Evolutionary conservation across 1,140 invertebrate species (phyloP).

Genomic region (Papilio dardanus): DNA sequence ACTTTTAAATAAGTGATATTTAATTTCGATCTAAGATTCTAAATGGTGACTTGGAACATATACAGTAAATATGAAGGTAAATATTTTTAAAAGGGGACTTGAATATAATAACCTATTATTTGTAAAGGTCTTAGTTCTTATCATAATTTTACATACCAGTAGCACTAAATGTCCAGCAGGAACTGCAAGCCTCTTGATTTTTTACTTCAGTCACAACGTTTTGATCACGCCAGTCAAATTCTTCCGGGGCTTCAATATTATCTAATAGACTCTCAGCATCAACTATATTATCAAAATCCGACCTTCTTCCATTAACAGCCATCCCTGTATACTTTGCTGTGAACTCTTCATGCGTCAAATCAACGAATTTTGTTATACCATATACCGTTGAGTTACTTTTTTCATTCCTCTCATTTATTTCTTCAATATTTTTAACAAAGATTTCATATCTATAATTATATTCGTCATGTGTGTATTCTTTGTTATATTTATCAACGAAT

Average conservation of each 20-base stretch:
- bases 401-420: neutral
- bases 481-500: neutral
- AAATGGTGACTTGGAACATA: too few relatives aligned
- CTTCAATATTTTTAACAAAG: conserved; percentile 9
- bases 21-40: too few relatives aligned
- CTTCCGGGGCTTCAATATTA: neutral
- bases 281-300: neutral
- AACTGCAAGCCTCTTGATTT: conserved; percentile 48
- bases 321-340: neutral
- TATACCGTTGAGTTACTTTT: neutral
- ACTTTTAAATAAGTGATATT: too few relatives aligned
- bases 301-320: neutral
- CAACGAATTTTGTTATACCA: neutral
- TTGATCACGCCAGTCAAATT: conserved; percentile 55
- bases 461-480: neutral
- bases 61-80: too few relatives aligned
- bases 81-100: too few relatives aligned
- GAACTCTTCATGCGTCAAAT: conserved; percentile 16
- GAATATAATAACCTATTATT: too few relatives aligned
- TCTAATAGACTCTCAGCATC: neutral
- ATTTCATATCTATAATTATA: conserved; percentile 5
- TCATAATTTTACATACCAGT: conserved; percentile 33
- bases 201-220: conserved; percentile 52
- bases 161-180: conserved; percentile 60
- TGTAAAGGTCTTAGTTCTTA: too few relatives aligned